Conservation (phyloP, 2,113 vertebrate species). For the Clarias batrachus region DNA sequence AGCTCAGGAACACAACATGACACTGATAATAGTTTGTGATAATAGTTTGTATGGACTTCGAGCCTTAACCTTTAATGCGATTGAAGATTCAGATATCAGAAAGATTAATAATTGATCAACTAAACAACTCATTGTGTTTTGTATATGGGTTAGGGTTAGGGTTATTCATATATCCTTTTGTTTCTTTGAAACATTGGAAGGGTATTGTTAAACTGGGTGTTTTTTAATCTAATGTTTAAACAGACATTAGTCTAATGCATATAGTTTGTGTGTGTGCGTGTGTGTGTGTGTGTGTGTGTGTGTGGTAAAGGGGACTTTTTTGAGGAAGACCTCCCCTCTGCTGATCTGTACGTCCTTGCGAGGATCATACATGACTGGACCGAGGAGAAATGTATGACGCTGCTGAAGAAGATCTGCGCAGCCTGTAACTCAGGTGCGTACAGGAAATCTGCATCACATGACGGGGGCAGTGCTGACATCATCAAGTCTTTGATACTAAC, state of each 20-base stretch:
- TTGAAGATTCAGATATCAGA: neutral
- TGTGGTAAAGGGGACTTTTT: slow-evolving; percentile 70
- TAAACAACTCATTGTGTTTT: neutral
- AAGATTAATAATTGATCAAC: neutral
- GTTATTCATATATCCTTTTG: neutral
- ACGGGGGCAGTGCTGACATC: neutral
- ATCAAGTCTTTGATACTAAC: neutral
- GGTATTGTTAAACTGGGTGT: neutral
- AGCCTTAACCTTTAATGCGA: neutral
- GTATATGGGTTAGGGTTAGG: neutral
- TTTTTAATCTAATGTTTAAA: neutral
- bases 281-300: neutral
- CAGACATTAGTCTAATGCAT: neutral
- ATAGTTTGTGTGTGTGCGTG: neutral
- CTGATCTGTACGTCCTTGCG: slow-evolving; percentile 71
- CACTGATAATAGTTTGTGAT: neutral
- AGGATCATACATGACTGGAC: slow-evolving; percentile 75
- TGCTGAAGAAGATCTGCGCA: slow-evolving; percentile 67
- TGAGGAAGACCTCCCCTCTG: slow-evolving; percentile 65
- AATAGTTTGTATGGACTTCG: neutral
- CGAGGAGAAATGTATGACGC: slow-evolving; percentile 65
- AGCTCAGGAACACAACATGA: neutral
- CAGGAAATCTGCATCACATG: neutral
- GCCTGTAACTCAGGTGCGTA: slow-evolving; percentile 65
- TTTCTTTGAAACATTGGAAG: neutral